Conservation (phyloP, 2,888 invertebrate species). For the Drosophila subsilvestris region DNA sequence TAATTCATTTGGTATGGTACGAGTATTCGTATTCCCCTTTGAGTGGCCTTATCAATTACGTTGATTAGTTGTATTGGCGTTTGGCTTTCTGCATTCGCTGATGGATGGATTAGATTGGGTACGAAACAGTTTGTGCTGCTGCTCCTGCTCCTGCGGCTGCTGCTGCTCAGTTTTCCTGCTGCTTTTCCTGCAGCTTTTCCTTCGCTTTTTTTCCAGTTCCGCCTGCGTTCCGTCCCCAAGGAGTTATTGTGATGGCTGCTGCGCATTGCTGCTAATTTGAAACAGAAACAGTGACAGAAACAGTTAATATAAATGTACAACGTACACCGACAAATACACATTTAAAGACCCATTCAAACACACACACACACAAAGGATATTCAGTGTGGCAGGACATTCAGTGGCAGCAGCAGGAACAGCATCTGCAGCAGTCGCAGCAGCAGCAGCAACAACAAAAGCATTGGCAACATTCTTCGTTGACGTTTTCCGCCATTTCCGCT, state of each 20-base stretch:
- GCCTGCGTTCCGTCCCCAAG: conserved; percentile 11
- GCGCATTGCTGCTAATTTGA: conserved; percentile 53
- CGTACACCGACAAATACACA: conserved; percentile 8
- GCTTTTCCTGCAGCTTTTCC: conserved; percentile 12
- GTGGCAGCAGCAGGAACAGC: conserved; percentile 14
- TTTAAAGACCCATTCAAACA: conserved; percentile 7
- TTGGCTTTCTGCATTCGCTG: conserved; percentile 18
- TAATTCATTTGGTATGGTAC: conserved; percentile 24
- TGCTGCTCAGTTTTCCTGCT: conserved; percentile 10
- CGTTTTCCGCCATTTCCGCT: conserved; percentile 68
- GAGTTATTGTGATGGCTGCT: conserved; percentile 48
- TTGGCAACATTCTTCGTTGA: conserved; percentile 46
- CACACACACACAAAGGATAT: background rate
- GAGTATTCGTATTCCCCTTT: conserved; percentile 1
- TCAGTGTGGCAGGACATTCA: background rate
- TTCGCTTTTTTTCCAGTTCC: conserved; percentile 14
- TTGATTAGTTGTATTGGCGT: conserved; percentile 26
- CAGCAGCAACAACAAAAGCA: conserved; percentile 29
- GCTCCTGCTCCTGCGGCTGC: too few relatives aligned
- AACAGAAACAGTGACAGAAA: conserved; percentile 34
- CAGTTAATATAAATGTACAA: conserved; percentile 24
- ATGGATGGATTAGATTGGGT: conserved; percentile 66
- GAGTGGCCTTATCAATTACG: conserved; percentile 9
- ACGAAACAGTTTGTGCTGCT: conserved; percentile 45
- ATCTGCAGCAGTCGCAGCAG: conserved; percentile 31